Conservation (phyloP, 2,797 vertebrate genomes). For the Neosalanx taihuensis region DNA sequence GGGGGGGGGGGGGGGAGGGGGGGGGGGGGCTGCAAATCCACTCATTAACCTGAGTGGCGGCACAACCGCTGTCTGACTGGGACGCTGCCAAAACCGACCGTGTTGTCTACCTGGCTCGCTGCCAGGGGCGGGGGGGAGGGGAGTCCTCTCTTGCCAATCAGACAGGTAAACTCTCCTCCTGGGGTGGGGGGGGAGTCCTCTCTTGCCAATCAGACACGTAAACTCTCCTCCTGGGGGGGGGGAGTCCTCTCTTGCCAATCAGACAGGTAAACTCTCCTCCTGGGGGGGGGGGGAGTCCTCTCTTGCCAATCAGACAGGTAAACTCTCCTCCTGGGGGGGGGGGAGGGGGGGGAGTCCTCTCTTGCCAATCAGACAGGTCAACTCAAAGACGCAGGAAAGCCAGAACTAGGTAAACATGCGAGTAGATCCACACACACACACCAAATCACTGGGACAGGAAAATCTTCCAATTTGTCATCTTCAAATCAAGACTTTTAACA, state of each 20-base stretch:
- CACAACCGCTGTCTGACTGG: conserved; percentile 51
- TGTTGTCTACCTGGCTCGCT: too few species aligned
- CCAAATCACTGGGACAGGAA: conserved; percentile 14
- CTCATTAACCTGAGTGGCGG: conserved; percentile 72
- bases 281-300: not conserved
- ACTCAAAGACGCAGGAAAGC: conserved; percentile 28
- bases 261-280: too few species aligned
- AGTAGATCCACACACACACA: not conserved
- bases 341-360: not conserved
- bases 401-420: not conserved
- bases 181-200: too few species aligned
- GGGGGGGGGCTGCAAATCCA: conserved; percentile 68
- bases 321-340: conserved; percentile 14
- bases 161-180: too few species aligned
- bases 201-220: too few species aligned
- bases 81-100: too few species aligned
- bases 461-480: conserved; percentile 23
- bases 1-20: conserved; percentile 41
- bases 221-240: too few species aligned
- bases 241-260: too few species aligned
- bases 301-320: conserved; percentile 49
- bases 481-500: not conserved
- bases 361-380: conserved; percentile 50
- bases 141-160: too few species aligned
- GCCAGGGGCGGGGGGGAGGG: not conserved